phyloP scores from a whole-genome alignment of 64 coral and sea anemone species.

The Platygyra sinensis region DNA sequence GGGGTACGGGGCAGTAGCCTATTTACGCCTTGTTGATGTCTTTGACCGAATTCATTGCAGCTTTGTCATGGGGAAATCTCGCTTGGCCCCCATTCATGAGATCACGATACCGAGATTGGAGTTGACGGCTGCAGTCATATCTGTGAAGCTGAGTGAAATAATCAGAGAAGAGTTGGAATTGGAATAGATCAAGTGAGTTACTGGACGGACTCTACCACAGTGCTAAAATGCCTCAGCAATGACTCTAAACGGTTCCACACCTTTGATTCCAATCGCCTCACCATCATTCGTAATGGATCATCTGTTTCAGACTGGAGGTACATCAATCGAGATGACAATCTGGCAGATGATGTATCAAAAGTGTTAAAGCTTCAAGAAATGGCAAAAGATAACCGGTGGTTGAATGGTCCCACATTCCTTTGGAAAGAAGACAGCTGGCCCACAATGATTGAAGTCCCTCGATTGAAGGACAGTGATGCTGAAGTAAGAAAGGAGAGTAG shows the following conservation, averaged over 20 bases:
- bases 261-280: constrained; percentile 49
- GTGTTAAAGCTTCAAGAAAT: neutral
- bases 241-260: constrained; percentile 22
- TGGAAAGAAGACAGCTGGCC: neutral
- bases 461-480: neutral
- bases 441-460: neutral
- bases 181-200: constrained; percentile 12
- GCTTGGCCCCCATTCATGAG: neutral
- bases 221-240: constrained; percentile 32
- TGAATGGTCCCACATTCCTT: neutral
- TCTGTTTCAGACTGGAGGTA: constrained; percentile 34
- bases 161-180: neutral
- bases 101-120: constrained; percentile 15
- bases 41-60: neutral
- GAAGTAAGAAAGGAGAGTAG: constrained; percentile 45
- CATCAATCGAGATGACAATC: constrained; percentile 17
- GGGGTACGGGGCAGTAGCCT: constrained; percentile 42
- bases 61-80: constrained; percentile 17
- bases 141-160: neutral
- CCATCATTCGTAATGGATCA: neutral
- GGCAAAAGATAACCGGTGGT: constrained; percentile 1
- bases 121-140: neutral
- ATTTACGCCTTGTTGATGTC: constrained; percentile 6
- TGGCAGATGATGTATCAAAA: constrained; percentile 32
- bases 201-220: constrained; percentile 44